phyloP scores from a whole-genome alignment of 2,888 invertebrate species.

The Keiferia lycopersicella region DNA sequence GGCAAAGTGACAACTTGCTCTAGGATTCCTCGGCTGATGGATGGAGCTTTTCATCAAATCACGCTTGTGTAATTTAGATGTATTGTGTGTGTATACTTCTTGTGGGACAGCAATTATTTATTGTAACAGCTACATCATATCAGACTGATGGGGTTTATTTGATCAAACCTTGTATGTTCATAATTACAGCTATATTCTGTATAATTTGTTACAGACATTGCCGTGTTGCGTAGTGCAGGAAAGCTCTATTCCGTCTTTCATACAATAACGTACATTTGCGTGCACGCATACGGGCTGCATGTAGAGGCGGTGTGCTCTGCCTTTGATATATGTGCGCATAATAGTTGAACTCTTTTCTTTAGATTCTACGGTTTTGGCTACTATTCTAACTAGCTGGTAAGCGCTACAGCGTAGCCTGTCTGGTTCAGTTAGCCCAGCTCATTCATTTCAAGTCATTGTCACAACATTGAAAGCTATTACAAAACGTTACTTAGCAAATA shows the following conservation, averaged over 20 bases:
- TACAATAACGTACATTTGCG: too few relatives aligned
- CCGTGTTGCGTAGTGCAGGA: too few relatives aligned
- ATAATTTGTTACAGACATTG: too few relatives aligned
- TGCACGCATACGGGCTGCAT: too few relatives aligned
- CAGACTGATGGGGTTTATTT: conserved; percentile 1
- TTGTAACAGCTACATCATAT: background rate
- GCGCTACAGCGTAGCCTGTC: too few relatives aligned
- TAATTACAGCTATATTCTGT: background rate
- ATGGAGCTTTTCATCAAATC: conserved; percentile 13
- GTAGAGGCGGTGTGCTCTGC: too few relatives aligned
- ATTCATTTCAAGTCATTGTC: background rate
- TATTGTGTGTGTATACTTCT: conserved; percentile 1
- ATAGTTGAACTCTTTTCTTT: too few relatives aligned
- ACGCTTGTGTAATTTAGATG: conserved; percentile 16
- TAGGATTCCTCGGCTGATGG: background rate
- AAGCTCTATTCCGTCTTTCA: too few relatives aligned
- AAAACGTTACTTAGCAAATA: background rate
- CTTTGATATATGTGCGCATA: too few relatives aligned
- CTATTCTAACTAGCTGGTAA: too few relatives aligned
- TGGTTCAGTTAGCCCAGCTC: too few relatives aligned
- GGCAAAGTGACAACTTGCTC: conserved; percentile 22
- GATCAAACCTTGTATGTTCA: background rate
- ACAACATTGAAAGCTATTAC: background rate
- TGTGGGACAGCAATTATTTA: conserved; percentile 1
- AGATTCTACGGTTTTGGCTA: too few relatives aligned